Evolutionary conservation across 2,113 vertebrate genomes (phyloP).

Genomic region (Gulo gulo): DNA sequence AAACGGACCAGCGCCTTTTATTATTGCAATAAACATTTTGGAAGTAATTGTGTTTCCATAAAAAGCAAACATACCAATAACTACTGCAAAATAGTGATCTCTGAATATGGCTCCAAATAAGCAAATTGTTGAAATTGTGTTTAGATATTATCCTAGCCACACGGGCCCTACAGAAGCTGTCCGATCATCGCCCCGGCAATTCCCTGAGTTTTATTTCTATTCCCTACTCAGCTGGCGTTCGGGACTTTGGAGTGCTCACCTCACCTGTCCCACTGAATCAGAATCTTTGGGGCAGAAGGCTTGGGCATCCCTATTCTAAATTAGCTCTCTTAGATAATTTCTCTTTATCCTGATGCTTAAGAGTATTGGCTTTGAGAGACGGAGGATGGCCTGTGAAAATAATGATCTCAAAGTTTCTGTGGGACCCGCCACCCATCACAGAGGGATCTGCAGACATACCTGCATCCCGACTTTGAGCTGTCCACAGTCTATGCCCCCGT

Average conservation of each 20-base stretch:
- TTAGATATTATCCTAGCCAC: not conserved
- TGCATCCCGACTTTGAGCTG: not conserved
- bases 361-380: not conserved
- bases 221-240: not conserved
- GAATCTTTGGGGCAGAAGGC: accelerated
- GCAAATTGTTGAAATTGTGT: not conserved
- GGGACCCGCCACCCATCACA: accelerated
- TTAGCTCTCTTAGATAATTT: not conserved
- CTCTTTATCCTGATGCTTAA: not conserved
- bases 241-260: not conserved
- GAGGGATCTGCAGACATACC: not conserved
- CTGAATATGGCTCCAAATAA: not conserved
- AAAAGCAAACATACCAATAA: not conserved
- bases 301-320: not conserved
- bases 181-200: no score
- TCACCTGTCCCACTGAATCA: not conserved
- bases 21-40: slow-evolving; percentile 43
- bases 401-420: not conserved
- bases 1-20: slow-evolving; percentile 29
- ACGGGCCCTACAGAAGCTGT: not conserved
- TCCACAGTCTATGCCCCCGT: accelerated
- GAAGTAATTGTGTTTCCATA: slow-evolving; percentile 33
- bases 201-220: not conserved
- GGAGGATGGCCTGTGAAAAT: no score
- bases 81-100: not conserved